A percentile compares a stretch with the other conserved stretches of the same genome.
phyloP scores from a whole-genome alignment of 30 jellyfish, hydroid and myxozoan genomes.

The Pelagia noctiluca region DNA sequence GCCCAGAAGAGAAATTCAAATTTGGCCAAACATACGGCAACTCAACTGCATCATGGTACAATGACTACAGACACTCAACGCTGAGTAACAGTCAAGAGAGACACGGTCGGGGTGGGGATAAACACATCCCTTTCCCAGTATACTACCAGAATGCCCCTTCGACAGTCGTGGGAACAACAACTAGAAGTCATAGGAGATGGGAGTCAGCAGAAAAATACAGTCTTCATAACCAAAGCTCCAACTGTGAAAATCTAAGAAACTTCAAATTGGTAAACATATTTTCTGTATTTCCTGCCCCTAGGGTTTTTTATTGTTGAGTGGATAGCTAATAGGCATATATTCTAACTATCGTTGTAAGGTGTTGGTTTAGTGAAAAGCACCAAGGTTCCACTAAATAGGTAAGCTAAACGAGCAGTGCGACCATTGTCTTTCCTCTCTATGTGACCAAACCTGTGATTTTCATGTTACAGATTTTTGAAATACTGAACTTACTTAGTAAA shows the following conservation, averaged over 20 bases:
- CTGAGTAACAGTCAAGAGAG: slow-evolving; percentile 58
- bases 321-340: not conserved
- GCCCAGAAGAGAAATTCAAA: slow-evolving; percentile 60
- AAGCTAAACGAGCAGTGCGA: too few relatives aligned
- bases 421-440: too few relatives aligned
- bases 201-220: slow-evolving; percentile 64
- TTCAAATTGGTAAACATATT: slow-evolving; percentile 46
- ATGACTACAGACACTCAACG: slow-evolving; percentile 26
- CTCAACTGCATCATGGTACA: slow-evolving; percentile 40
- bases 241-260: slow-evolving; percentile 15
- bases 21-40: slow-evolving; percentile 77
- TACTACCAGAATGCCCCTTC: slow-evolving; percentile 69
- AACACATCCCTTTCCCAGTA: slow-evolving; percentile 60
- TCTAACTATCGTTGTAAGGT: not conserved
- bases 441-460: too few relatives aligned
- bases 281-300: not conserved
- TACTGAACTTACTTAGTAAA: too few relatives aligned
- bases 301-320: not conserved
- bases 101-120: slow-evolving; percentile 67
- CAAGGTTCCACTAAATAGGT: too few relatives aligned
- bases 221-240: slow-evolving; percentile 31
- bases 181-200: slow-evolving; percentile 69
- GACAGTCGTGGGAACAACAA: slow-evolving; percentile 61
- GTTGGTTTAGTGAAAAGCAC: too few relatives aligned
- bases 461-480: too few relatives aligned